Evolutionary conservation across 1,140 invertebrate species (phyloP).

Genomic region (Drosophila sechellia): DNA sequence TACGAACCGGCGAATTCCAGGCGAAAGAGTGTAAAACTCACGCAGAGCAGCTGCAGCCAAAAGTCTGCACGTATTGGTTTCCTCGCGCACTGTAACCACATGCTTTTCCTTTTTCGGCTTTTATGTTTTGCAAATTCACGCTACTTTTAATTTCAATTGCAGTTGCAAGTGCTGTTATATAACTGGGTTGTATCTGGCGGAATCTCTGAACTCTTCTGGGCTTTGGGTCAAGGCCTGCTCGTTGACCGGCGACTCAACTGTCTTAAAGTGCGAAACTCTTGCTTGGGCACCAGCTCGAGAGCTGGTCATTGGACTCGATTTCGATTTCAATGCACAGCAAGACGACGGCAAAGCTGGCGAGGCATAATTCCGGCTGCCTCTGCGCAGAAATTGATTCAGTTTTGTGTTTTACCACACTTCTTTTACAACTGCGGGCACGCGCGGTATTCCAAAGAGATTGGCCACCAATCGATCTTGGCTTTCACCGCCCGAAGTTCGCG

Average conservation of each 20-base stretch:
- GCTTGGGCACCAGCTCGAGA: constrained; percentile 31
- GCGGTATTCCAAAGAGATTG: constrained; percentile 18
- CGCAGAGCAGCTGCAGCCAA: constrained; percentile 45
- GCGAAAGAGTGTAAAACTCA: constrained; percentile 37
- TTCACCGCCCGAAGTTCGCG: constrained; percentile 23
- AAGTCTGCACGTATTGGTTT: constrained; percentile 20
- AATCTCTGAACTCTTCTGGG: constrained; percentile 20
- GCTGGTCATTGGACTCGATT: constrained; percentile 78
- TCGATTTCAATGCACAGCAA: constrained; percentile 59
- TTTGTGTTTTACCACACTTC: constrained; percentile 37
- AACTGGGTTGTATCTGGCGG: constrained; percentile 3
- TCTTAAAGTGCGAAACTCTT: constrained; percentile 36
- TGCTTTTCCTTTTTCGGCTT: constrained; percentile 21
- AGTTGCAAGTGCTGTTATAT: constrained; percentile 31
- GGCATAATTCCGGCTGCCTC: constrained; percentile 69
- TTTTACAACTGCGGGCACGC: constrained; percentile 52
- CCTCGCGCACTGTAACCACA: constrained; percentile 31
- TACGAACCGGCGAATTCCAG: constrained; percentile 76
- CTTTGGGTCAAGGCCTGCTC: constrained; percentile 50
- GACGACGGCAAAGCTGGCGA: constrained; percentile 50
- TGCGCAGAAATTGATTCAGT: constrained; percentile 48
- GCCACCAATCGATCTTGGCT: constrained; percentile 25
- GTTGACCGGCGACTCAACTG: constrained; percentile 18
- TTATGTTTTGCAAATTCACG: constrained; percentile 30
- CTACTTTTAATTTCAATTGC: constrained; percentile 12